Evolutionary conservation across 2,888 invertebrate species (phyloP), one percentile per base, ranked within the genome.

Genomic region (Cephalotes varians): DNA sequence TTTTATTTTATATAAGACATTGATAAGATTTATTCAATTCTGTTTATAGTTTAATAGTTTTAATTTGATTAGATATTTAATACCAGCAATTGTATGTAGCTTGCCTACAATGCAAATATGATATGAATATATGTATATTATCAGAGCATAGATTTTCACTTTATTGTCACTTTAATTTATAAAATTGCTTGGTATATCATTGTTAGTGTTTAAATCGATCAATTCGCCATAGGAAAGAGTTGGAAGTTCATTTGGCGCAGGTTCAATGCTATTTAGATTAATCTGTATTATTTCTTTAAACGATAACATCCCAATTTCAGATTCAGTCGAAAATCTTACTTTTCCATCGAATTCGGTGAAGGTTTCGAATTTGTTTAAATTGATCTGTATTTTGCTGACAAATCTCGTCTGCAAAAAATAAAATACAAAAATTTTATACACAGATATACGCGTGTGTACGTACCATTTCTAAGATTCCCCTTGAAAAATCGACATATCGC

Each of bases 301-400:
- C 21, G 44, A 56, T 51, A 51, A 51, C 21, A 9, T 21, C 3
- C 10, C 21, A 21, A 51, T 51, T 21, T 51, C 51, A 21, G 49
- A 49, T 49, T 51, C 51, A 21, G 10, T 51, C 44, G 44, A 15
- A 51, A 10, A 51, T 51, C 51, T 51, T 21, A 51, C 51, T 10
- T 21, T 51, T 21, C 51, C 3, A 15, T 49, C 21, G 5, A 74
- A 34, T 28, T 76, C 71, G 1, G 74, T 65, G n/a, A 15, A n/a
- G 28, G 69, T 83, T 37, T 56, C 37, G 28, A 83, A 86, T 40
- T 31, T 44, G 10, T 47, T 37, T 58, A 31, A n/a, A 12, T 28
- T 15, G 7, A 86, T 15, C 1, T 10, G n/a, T 51, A 83, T 85
- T 47, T 31, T 81, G 28, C 37, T 76, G 44, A 37, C 0, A 10